Conservation (phyloP, 2,888 invertebrate species). For the Prosapia bicincta region DNA sequence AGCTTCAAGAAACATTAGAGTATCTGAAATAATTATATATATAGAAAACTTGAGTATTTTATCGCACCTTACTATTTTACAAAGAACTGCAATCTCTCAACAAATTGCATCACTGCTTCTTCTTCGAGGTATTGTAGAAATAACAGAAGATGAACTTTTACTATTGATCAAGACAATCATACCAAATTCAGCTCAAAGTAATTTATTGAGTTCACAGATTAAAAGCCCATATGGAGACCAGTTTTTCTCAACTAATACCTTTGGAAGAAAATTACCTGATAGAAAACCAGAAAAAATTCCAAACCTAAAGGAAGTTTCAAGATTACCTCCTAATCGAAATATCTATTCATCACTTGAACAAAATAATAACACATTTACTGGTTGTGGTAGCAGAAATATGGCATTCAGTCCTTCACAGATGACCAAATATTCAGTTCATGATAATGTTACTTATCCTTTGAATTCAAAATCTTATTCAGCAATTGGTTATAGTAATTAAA, state of each 20-base stretch:
- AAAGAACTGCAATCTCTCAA: neutral
- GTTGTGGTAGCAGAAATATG: neutral
- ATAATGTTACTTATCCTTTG: neutral
- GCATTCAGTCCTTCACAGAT: no score
- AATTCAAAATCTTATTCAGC: neutral
- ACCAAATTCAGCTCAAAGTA: neutral
- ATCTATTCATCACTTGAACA: neutral
- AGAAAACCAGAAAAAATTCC: neutral
- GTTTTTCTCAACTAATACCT: neutral
- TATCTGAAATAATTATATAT: neutral
- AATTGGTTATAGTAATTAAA: neutral
- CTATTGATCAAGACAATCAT: neutral
- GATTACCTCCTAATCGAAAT: neutral
- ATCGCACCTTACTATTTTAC: neutral
- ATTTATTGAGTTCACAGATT: neutral
- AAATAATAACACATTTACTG: neutral
- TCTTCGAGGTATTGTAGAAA: neutral
- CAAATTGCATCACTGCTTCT: neutral
- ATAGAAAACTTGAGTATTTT: neutral
- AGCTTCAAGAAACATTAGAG: neutral
- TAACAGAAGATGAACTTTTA: neutral
- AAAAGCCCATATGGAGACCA: neutral
- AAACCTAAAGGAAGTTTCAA: neutral
- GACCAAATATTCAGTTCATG: neutral
- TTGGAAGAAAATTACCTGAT: neutral